phyloP scores from a whole-genome alignment of 2,888 invertebrate species.

The Melikaiella ostensackeni region DNA sequence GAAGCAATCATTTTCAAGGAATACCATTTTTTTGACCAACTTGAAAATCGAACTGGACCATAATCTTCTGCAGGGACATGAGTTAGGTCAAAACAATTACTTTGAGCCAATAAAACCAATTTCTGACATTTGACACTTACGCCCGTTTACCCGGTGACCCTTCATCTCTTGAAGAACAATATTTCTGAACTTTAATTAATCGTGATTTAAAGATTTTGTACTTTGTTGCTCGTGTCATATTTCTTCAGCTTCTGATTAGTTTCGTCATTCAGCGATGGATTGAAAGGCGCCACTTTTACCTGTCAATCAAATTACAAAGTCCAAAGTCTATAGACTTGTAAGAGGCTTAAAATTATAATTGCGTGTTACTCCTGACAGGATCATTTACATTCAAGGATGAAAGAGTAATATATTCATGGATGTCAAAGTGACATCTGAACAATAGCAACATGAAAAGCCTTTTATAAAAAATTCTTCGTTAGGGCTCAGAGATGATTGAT shows the following conservation, averaged over 20 bases:
- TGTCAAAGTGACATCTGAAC: background rate
- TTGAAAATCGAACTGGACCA: no score
- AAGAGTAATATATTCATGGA: background rate
- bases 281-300: background rate
- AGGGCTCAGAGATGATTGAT: background rate
- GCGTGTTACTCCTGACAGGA: background rate
- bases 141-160: no score
- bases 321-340: conserved; percentile 5
- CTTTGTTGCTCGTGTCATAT: background rate
- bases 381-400: background rate
- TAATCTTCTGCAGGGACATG: no score
- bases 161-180: no score
- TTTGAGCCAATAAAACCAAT: no score
- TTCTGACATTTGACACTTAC: no score
- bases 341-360: background rate
- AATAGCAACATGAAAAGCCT: background rate
- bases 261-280: background rate
- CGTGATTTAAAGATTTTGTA: background rate
- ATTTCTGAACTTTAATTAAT: background rate
- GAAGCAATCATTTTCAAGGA: no score
- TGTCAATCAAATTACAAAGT: conserved; percentile 18
- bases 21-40: no score
- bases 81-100: no score
- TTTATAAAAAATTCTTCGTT: background rate
- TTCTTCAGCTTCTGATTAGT: background rate